Evolutionary conservation across 2,888 invertebrate genomes (phyloP), one percentile per base, ranked within the genome.

Genomic region (Spialia ferax): DNA sequence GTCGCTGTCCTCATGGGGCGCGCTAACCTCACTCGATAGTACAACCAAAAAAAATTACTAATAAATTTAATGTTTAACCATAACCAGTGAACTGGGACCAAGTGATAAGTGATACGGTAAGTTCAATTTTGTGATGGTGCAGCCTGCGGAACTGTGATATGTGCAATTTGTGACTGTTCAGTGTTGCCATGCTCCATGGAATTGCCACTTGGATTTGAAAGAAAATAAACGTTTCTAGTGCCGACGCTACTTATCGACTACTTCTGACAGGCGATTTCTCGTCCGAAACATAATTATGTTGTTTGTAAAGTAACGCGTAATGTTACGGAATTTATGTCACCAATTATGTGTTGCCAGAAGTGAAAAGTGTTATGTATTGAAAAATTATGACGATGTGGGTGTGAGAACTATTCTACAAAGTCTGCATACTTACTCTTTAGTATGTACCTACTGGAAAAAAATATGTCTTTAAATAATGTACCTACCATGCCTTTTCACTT

Each of bases 71-170:
- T 80, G 74, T 76, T 77, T 64, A 85, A 76, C 80, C 74, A 59
- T 80, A 80, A 86, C 83, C 82, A 84, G 86, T 86, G 79, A 87
- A 82, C 60, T 82, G 91, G 92, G 91, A 93, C 91, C 91, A 92
- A 93, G 93, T 93, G 90, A 88, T 86, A 84, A 92, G 93, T 93
- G 93, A 90, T 84, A 92, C 92, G 93, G 93, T 93, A 93, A 93
- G 93, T 90, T 84, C 70, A 79, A 85, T 82, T 74, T 70, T 73
- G 87, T 85, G 86, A 79, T 75, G 79, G 90, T 89, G 90, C 78
- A 81, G 79, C 80, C 84, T 77, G 78, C 76, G 78, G 88, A 86
- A 89, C 83, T 89, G 91, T 92, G 91, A 85, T 76, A 32, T 87
- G 91, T 91, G 91, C 83, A 68, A 77, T 77, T 63, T 79, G 91